Conservation (phyloP, 2,113 vertebrate species). For the Maccullochella peelii region DNA sequence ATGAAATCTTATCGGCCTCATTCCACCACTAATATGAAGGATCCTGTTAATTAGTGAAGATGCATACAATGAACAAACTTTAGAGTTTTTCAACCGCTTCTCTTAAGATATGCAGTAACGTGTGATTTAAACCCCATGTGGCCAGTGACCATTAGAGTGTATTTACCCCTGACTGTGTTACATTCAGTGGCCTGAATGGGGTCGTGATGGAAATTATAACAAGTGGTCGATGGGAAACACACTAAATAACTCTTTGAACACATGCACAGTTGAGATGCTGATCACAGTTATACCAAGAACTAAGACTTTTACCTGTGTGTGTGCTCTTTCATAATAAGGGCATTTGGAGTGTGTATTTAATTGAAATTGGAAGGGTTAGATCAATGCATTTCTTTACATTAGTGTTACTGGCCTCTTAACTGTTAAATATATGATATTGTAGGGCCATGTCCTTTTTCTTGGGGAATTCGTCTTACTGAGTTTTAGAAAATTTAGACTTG, state of each 20-base stretch:
- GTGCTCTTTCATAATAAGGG: background rate
- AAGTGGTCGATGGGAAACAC: background rate
- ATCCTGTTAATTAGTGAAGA: background rate
- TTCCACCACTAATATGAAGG: background rate
- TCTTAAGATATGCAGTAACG: background rate
- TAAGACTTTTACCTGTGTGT: background rate
- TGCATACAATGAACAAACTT: background rate
- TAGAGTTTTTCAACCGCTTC: background rate
- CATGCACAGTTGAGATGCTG: background rate
- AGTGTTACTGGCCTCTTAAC: background rate
- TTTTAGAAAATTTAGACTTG: background rate
- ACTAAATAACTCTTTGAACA: too few species aligned
- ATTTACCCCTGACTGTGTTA: background rate
- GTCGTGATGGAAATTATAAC: background rate
- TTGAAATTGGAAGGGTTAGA: background rate
- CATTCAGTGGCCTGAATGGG: background rate
- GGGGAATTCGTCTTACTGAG: background rate
- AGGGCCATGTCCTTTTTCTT: background rate
- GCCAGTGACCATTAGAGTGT: background rate
- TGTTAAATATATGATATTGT: background rate
- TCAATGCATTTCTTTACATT: background rate
- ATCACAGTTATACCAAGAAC: background rate
- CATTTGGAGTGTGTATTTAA: background rate
- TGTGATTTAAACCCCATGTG: background rate
- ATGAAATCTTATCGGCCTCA: background rate